Evolutionary conservation across 2,113 vertebrate genomes (phyloP).

Genomic region (Trichomycterus rosablanca): DNA sequence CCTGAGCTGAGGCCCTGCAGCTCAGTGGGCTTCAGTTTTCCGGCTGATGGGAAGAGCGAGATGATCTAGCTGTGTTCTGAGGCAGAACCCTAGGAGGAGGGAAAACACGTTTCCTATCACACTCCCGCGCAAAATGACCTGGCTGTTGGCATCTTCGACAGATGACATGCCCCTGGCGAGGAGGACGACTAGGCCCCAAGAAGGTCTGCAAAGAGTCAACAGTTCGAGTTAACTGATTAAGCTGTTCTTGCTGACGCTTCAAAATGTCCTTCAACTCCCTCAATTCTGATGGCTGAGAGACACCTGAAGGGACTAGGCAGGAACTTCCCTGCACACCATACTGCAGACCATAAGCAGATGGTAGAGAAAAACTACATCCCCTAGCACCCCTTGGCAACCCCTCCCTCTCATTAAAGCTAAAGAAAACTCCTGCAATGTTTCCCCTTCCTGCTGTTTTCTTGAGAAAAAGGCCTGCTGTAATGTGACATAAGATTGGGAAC

Average conservation of each 20-base stretch:
- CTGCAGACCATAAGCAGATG: not conserved
- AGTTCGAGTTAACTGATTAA: not conserved
- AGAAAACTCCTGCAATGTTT: conserved; percentile 26
- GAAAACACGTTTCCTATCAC: not conserved
- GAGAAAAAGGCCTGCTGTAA: conserved; percentile 26
- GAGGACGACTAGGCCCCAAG: no score
- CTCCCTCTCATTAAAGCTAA: not conserved
- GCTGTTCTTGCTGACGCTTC: no score
- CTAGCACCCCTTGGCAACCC: not conserved
- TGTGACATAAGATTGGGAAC: not conserved
- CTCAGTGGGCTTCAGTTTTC: conserved; percentile 32
- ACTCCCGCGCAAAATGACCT: no score
- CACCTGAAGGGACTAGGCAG: not conserved
- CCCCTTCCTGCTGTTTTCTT: conserved; percentile 17
- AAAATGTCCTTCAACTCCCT: no score
- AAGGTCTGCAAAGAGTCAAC: not conserved
- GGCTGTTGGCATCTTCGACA: no score
- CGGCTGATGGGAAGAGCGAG: no score
- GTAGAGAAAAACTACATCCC: conserved; percentile 8
- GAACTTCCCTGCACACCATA: no score
- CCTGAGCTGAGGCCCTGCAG: conserved; percentile 11
- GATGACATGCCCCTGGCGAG: no score
- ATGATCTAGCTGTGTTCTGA: no score
- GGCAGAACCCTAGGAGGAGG: no score
- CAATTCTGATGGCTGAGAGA: not conserved